Base-by-base conservation (phyloP, 2,113 vertebrate species). In the Climacteris rufus region DNA sequence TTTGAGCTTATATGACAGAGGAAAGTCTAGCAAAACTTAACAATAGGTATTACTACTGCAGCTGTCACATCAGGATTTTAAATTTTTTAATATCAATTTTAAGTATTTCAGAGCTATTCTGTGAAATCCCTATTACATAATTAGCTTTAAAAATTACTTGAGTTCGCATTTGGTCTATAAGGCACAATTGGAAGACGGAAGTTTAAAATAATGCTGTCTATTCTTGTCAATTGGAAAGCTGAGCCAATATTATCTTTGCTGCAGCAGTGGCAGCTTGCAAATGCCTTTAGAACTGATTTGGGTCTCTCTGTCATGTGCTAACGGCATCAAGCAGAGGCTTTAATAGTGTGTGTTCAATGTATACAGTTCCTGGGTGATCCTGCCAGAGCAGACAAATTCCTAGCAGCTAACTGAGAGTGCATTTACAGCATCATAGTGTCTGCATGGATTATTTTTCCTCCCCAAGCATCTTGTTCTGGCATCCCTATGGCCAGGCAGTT, bases 41-140 rank as follows among this genome's bases (percentile, higher is more conserved):
- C 89, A 94, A 93, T 64, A 80, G 75, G 28, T 77, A 94, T 97
- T 93, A 94, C 78, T 44, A 23, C 66, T 91, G 85, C 20, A 71
- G 91, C 80, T 95, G 86, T 72, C 92, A 27, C 66, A 91, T 50
- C 80, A 89, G 83, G 80, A 89, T 90, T 96, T 95, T 13, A 12
- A 64, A 45, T 79, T 82, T 87, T 93, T 96, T 92, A 87, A 78
- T 93, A 94, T 68, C 79, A 69, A 64, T 94, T 93, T 65, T 89
- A 95, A 97, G 89, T 72, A 69, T 66, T 61, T 60, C 76, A 96
- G 82, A 95, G 72, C 33, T 92, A 63, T 85, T 89, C 57, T 90
- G 45, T 83, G 12, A 96, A 95, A 95, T 94, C 87, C 83, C 70
- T 70, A 15, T 90, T 88, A 91, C 70, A 88, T 93, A 95, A 97